Conservation (phyloP, 2,888 invertebrate genomes). For the Emmelina monodactyla region DNA sequence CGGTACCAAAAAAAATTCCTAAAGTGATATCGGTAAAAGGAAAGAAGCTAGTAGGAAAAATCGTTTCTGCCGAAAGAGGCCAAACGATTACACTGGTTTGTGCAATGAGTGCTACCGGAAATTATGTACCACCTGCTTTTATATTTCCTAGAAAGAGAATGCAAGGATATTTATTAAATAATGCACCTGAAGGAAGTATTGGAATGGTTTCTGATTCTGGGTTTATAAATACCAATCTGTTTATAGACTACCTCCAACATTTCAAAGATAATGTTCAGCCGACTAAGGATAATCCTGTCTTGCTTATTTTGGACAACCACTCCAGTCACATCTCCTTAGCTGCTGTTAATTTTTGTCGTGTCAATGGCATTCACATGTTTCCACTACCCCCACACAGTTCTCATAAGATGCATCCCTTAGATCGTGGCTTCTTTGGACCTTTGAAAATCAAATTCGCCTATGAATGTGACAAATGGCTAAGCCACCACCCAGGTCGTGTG, state of each 20-base stretch:
- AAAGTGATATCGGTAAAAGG: conserved; percentile 19
- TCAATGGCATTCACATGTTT: conserved; percentile 11
- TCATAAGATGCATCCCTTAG: conserved; percentile 5
- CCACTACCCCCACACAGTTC: conserved; percentile 16
- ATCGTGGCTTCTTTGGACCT: conserved; percentile 2
- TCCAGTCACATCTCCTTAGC: conserved; percentile 13
- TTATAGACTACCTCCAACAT: conserved; percentile 19
- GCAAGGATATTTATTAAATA: conserved; percentile 17
- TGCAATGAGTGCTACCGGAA: conserved; percentile 20
- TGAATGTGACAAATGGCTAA: conserved; percentile 6
- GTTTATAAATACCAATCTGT: conserved; percentile 20
- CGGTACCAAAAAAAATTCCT: conserved; percentile 20
- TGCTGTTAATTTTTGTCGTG: conserved; percentile 10
- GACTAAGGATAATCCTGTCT: conserved; percentile 17
- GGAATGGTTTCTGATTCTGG: conserved; percentile 19
- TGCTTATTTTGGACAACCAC: conserved; percentile 20
- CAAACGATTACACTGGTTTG: conserved; percentile 18
- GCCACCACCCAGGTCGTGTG: conserved; percentile 5
- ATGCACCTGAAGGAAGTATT: conserved; percentile 20
- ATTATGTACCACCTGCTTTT: conserved; percentile 22
- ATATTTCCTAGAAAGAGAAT: conserved; percentile 19
- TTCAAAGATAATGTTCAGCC: conserved; percentile 19
- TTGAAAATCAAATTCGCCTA: not conserved
- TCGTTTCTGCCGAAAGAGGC: conserved; percentile 18
- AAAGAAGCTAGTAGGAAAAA: conserved; percentile 19